These are phyloP conservation scores for Daboia siamensis DNA, from an alignment of 2,113 vertebrate species.

Conservation along the genomic window DNA sequence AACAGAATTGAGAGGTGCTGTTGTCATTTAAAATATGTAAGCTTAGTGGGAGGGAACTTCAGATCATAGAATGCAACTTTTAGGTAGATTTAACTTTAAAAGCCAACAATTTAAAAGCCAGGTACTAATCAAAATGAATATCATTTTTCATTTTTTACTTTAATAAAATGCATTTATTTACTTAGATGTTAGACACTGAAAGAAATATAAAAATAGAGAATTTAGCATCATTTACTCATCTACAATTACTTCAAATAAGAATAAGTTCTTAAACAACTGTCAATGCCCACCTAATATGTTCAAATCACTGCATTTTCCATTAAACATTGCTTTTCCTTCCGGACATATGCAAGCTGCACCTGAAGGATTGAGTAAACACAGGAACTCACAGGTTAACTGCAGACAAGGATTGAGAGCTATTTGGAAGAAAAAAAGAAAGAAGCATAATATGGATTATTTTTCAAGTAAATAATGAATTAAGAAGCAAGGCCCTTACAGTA, in stretches of 20 bases:
- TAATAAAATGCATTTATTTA: background rate
- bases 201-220: background rate
- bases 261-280: background rate
- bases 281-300: slow-evolving; percentile 78
- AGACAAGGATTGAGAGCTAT: slow-evolving; percentile 90
- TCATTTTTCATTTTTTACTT: background rate
- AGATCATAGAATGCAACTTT: background rate
- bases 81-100: background rate
- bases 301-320: slow-evolving; percentile 85
- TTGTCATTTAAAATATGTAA: background rate
- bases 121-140: background rate
- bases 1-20: background rate
- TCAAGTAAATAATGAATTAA: background rate
- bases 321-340: slow-evolving; percentile 89
- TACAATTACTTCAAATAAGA: background rate
- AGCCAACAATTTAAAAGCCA: background rate
- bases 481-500: background rate
- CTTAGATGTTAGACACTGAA: background rate
- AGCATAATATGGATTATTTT: background rate
- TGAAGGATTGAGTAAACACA: slow-evolving; percentile 91
- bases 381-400: slow-evolving; percentile 87
- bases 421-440: slow-evolving; percentile 28
- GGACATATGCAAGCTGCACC: slow-evolving; percentile 90
- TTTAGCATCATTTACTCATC: background rate
- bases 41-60: background rate